Evolutionary conservation across 2,888 invertebrate genomes (phyloP).

Genomic region (Zhuqinia jingwanae): DNA sequence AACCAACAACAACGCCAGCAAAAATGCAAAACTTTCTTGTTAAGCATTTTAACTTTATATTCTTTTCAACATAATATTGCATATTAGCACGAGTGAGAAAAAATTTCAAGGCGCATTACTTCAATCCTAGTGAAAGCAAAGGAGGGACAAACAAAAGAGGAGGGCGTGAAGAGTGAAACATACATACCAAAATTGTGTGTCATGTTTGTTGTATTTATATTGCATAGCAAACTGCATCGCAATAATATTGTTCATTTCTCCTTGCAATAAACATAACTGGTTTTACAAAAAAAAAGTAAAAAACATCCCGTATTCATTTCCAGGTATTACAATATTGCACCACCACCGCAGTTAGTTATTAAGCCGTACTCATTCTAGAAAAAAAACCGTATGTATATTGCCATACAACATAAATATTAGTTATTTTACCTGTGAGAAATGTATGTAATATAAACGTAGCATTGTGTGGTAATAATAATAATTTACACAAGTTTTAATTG

Average conservation of each 20-base stretch:
- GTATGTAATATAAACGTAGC: not conserved
- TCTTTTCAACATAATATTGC: not conserved
- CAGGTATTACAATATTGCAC: not conserved
- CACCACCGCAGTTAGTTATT: too few species aligned
- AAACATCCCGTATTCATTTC: slow-evolving; percentile 30
- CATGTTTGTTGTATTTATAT: not conserved
- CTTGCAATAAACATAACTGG: slow-evolving; percentile 23
- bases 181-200: too few species aligned
- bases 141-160: slow-evolving; percentile 26
- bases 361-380: not conserved
- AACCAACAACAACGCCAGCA: not conserved
- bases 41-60: not conserved
- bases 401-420: not conserved
- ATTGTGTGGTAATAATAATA: slow-evolving; percentile 49
- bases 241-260: too few species aligned
- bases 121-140: not conserved
- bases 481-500: slow-evolving; percentile 61
- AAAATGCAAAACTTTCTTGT: slow-evolving; percentile 21
- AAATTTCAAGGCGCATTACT: too few species aligned
- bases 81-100: not conserved
- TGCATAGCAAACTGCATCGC: not conserved
- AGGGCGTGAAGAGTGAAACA: slow-evolving; percentile 10
- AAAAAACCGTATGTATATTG: not conserved
- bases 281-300: not conserved
- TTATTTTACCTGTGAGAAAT: not conserved